Conservation (phyloP, 2,797 vertebrate genomes). For the Anguilla marmorata region DNA sequence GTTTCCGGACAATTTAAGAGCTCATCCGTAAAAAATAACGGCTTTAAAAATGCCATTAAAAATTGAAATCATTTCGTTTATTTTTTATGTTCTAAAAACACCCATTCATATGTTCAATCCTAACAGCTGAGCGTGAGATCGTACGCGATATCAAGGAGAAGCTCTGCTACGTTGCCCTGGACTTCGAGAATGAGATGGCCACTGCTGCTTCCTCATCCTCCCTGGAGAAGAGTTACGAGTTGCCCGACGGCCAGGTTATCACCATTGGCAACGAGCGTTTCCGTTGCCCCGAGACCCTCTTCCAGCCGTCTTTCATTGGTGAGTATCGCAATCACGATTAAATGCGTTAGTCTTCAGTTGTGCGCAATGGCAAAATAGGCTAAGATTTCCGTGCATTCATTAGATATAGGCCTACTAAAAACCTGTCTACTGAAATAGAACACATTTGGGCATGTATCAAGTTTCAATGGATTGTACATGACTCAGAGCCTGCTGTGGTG, state of each 20-base stretch:
- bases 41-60: not conserved
- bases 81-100: not conserved
- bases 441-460: not conserved
- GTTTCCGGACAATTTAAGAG: not conserved
- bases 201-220: slow-evolving; percentile 79
- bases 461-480: not conserved
- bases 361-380: not conserved
- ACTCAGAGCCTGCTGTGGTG: slow-evolving; percentile 10
- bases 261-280: slow-evolving; percentile 81
- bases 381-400: not conserved
- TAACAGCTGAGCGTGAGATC: slow-evolving; percentile 76
- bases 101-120: not conserved
- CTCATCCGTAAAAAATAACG: not conserved
- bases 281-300: slow-evolving; percentile 79
- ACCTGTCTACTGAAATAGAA: not conserved
- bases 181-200: slow-evolving; percentile 82
- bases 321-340: slow-evolving; percentile 41
- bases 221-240: slow-evolving; percentile 80
- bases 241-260: slow-evolving; percentile 80
- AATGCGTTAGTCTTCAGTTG: not conserved
- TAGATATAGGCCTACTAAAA: not conserved
- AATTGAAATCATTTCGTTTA: not conserved
- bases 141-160: slow-evolving; percentile 81
- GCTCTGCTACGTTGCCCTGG: slow-evolving; percentile 76
- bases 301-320: slow-evolving; percentile 81